Evolutionary conservation across 2,888 invertebrate genomes (phyloP).

Genomic region (Xestia xanthographa): DNA sequence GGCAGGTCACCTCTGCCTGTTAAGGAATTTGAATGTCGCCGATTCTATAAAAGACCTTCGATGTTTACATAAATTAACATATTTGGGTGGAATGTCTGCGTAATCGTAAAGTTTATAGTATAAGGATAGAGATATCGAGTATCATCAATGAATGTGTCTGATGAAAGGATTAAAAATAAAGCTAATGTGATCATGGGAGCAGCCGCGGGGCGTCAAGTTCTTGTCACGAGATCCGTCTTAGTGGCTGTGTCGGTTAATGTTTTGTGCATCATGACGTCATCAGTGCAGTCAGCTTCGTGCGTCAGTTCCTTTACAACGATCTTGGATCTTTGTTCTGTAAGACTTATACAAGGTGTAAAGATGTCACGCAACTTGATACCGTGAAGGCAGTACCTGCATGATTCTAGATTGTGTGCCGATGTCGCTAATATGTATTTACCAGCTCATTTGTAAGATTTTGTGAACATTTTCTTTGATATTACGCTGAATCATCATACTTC

Average conservation of each 20-base stretch:
- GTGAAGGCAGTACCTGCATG: not conserved
- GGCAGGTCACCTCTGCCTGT: not conserved
- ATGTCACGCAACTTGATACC: not conserved
- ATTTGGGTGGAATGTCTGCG: slow-evolving; percentile 35
- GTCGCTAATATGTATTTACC: not conserved
- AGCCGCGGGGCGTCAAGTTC: not conserved
- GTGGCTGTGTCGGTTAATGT: not conserved
- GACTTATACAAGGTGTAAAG: not conserved
- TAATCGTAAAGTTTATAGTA: slow-evolving; percentile 32
- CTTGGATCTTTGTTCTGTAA: slow-evolving; percentile 29
- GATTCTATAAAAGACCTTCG: slow-evolving; percentile 28
- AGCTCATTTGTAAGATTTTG: not conserved
- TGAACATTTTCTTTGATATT: not conserved
- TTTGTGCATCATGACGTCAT: slow-evolving; percentile 54
- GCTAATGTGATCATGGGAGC: slow-evolving; percentile 32
- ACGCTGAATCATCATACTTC: too few species aligned
- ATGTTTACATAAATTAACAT: slow-evolving; percentile 47
- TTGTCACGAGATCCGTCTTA: slow-evolving; percentile 37
- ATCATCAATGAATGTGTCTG: slow-evolving; percentile 45
- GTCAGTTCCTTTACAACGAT: slow-evolving; percentile 25
- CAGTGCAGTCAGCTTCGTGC: slow-evolving; percentile 27
- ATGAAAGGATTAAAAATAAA: slow-evolving; percentile 49
- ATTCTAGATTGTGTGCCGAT: not conserved
- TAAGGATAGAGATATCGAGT: slow-evolving; percentile 28
- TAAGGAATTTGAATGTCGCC: slow-evolving; percentile 21